Evolutionary conservation across 2,888 invertebrate genomes (phyloP), one percentile per base, ranked within the genome.

Genomic region (Euclidia mi): DNA sequence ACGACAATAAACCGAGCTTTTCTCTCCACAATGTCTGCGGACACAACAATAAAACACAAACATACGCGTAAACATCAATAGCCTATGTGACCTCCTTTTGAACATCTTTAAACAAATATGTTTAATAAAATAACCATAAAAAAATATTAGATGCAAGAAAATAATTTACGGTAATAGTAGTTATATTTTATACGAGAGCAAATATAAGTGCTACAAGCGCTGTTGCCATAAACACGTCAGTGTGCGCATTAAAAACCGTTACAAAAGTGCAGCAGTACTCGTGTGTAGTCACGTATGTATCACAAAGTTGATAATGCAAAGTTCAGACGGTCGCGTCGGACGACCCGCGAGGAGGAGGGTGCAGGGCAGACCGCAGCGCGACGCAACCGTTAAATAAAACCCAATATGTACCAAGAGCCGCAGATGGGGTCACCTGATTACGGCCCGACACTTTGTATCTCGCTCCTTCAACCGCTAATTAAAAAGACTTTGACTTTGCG

Each of bases 351-450:
- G 6, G 2, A 3, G 20, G 3, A 25, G 20, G 20, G 20, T 1
- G 20, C 20, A 25, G 20, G 1, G 34, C 6, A 7, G 29, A 29
- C 2, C 10, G n/a, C 9, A 63, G 73, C 67, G 70, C 63, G 50
- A 68, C 14, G 43, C 56, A 72, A 75, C 65, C 76, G 73, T 76
- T 79, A 79, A 78, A 83, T 78, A 82, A 81, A 82, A 71, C 68
- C 71, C 78, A 82, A 84, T 86, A 82, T 76, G 74, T 68, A 79
- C 73, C 69, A 74, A 71, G 79, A 77, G 55, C 59, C 66, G 28
- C 81, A 92, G 93, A 92, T 92, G 83, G 85, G 91, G 92, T 90
- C 91, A 88, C 65, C 60, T 65, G 92, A 92, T 92, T 87, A 78
- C 69, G 78, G 79, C 68, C 76, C 78, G 77, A 81, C 78, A 81